Evolutionary conservation across 2,888 invertebrate genomes (phyloP).

Genomic region (Brachypalpus laphriformis): DNA sequence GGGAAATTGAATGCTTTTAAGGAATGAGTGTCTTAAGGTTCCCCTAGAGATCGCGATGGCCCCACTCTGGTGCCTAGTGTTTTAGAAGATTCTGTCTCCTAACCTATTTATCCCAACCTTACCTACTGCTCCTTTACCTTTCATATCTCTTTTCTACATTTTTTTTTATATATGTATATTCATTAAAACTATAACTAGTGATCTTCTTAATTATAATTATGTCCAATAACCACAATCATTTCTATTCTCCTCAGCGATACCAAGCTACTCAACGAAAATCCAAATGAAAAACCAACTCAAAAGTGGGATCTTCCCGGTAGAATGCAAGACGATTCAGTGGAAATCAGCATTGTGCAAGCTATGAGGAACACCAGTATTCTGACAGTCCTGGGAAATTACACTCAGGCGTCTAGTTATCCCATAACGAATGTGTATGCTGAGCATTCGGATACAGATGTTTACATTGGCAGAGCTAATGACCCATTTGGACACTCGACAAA

Average conservation of each 20-base stretch:
- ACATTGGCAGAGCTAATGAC: constrained; percentile 81
- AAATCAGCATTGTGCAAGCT: constrained; percentile 4
- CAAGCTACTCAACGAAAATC: not conserved
- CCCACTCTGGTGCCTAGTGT: no score
- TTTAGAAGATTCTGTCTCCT: no score
- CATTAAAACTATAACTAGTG: no score
- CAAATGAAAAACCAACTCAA: not conserved
- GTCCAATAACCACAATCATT: no score
- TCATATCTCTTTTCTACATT: no score
- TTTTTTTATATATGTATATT: no score
- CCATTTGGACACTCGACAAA: constrained; percentile 82
- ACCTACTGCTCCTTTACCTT: no score
- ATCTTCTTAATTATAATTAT: no score
- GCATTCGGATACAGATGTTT: constrained; percentile 77
- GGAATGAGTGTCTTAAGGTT: no score
- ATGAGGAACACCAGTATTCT: constrained; percentile 15
- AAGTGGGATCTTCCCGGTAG: constrained; percentile 70
- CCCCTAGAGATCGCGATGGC: no score
- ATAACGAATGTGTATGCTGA: constrained; percentile 58
- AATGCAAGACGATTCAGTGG: constrained; percentile 13
- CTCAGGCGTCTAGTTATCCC: constrained; percentile 68
- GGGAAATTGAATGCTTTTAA: no score
- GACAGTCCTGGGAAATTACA: constrained; percentile 54
- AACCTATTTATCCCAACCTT: no score
- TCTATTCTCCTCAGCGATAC: not conserved